Conservation (phyloP, 2,113 vertebrate genomes). For the Falco punctatus region DNA sequence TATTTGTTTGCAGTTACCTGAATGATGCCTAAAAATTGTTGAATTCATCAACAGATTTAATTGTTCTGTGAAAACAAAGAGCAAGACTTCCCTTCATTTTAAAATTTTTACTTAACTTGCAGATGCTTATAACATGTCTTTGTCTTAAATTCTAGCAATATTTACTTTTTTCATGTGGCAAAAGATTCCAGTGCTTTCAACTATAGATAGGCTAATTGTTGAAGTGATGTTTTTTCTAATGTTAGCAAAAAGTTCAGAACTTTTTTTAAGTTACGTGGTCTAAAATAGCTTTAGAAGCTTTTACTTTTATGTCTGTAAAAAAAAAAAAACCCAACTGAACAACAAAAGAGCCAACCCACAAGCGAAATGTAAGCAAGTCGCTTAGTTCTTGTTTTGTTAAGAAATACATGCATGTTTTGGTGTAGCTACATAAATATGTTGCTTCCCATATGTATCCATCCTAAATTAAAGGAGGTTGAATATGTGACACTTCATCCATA, state of each 20-base stretch:
- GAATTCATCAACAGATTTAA: not conserved
- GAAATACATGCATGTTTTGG: rapidly evolving
- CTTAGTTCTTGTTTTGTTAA: not conserved
- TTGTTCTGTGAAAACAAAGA: not conserved
- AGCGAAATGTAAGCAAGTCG: not conserved
- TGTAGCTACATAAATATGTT: not conserved
- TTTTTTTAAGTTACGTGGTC: not conserved
- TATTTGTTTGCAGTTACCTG: not conserved
- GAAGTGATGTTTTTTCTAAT: not conserved
- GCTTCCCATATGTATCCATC: not conserved
- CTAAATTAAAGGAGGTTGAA: not conserved
- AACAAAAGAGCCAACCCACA: not conserved
- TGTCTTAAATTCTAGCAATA: not conserved
- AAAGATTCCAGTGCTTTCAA: not conserved
- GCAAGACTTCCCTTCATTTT: not conserved
- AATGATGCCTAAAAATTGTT: not conserved
- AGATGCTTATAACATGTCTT: not conserved
- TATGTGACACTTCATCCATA: not conserved
- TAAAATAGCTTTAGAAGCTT: not conserved
- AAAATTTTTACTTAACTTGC: not conserved
- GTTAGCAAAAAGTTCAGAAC: not conserved
- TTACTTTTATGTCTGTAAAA: not conserved
- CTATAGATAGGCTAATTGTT: not conserved
- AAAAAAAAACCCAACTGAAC: not conserved
- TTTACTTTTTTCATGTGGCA: not conserved